These are phyloP conservation scores for Bombus difficillimus DNA, from an alignment of 1,140 invertebrate genomes.

Conservation along the genomic window DNA sequence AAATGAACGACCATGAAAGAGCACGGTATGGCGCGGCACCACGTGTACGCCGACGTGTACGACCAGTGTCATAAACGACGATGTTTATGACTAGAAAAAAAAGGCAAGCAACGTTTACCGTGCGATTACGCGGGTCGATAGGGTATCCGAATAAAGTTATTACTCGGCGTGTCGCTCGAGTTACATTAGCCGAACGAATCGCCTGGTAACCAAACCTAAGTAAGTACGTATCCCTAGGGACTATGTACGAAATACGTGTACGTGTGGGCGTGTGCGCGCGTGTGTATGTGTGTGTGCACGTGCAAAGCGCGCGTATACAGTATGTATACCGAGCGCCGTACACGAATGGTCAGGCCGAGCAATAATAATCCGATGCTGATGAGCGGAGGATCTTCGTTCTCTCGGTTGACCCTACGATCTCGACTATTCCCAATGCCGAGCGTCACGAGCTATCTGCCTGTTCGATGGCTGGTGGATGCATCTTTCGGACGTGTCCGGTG, in stretches of 20 bases:
- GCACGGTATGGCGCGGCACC: slow-evolving; percentile 15
- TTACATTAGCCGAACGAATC: slow-evolving; percentile 64
- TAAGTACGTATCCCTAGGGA: neutral
- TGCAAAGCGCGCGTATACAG: neutral
- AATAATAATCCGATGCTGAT: slow-evolving; percentile 68
- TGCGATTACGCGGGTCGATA: slow-evolving; percentile 71
- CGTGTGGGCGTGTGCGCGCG: neutral
- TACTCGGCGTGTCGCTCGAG: slow-evolving; percentile 67
- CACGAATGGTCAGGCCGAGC: slow-evolving; percentile 36
- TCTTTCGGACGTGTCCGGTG: slow-evolving; percentile 27
- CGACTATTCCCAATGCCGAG: slow-evolving; percentile 33
- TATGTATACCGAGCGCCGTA: neutral
- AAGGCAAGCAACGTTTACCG: slow-evolving; percentile 55
- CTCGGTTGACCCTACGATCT: slow-evolving; percentile 38
- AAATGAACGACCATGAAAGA: slow-evolving; percentile 61
- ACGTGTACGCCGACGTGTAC: neutral
- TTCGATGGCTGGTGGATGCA: slow-evolving; percentile 25
- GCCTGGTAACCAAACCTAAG: slow-evolving; percentile 34
- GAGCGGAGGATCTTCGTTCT: slow-evolving; percentile 44
- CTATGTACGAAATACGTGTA: neutral
- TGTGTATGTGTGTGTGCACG: neutral
- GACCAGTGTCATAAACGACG: slow-evolving; percentile 65
- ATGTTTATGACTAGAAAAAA: slow-evolving; percentile 63
- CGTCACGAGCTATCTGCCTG: slow-evolving; percentile 26
- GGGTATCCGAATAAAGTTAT: slow-evolving; percentile 74